Percentiles rank a stretch among this genome's conserved stretches.
Evolutionary conservation across 2,113 vertebrate genomes (phyloP).

Genomic region (Nyctereutes procyonoides): DNA sequence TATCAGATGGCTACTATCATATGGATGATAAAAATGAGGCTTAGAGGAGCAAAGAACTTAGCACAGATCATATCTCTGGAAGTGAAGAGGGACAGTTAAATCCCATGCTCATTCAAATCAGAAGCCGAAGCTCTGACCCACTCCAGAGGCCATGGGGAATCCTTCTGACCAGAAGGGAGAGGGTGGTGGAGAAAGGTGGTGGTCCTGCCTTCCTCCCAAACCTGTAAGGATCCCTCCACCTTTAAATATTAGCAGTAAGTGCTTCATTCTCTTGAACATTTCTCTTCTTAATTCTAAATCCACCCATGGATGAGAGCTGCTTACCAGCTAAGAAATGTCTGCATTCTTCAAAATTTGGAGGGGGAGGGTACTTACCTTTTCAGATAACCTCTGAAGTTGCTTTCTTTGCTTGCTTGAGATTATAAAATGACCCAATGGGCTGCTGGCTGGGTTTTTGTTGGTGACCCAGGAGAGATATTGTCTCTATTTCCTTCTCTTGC

Average conservation of each 20-base stretch:
- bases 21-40: neutral
- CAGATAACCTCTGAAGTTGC: neutral
- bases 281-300: neutral
- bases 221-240: neutral
- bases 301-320: neutral
- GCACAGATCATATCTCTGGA: neutral
- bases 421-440: neutral
- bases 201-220: neutral
- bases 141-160: neutral
- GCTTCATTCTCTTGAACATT: neutral
- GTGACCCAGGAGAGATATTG: neutral
- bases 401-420: neutral
- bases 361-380: neutral
- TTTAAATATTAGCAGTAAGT: neutral
- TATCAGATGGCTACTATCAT: neutral
- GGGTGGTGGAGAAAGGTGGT: neutral
- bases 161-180: neutral
- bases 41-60: neutral
- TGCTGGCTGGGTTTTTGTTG: neutral
- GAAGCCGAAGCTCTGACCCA: neutral
- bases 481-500: neutral
- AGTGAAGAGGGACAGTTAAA: neutral
- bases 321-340: neutral
- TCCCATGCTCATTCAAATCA: neutral
- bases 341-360: neutral